Base-by-base conservation (phyloP, 1,140 invertebrate species). In the Drosophila elegans region DNA sequence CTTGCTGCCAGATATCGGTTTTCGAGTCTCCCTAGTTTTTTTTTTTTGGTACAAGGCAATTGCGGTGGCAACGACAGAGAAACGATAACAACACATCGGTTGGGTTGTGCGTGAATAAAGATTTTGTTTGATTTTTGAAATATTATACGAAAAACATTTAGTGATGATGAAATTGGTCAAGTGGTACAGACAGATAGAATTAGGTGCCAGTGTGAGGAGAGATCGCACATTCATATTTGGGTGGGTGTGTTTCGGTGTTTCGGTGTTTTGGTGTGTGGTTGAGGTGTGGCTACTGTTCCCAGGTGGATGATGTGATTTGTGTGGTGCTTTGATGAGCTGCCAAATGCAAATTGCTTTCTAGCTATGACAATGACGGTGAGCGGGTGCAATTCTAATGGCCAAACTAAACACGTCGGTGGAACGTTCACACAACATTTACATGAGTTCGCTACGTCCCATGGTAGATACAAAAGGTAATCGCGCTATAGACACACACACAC, bases 1-100 rank as follows among this genome's bases (percentile, higher is more conserved):
- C 92, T 91, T 92, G 92, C 91, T 92, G 91, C 92, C 91, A 92
- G 77, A 92, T 92, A 92, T 92, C 92, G 78, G 91, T 91, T 84
- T 92, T 92, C 68, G 81, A 75, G 85, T 92, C 92, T 53, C 92
- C 92, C 92, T 92, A 92, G 68, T 84, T 36, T 73, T 32, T 46
- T 48, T n/a, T n/a, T n/a, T n/a, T n/a, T n/a, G n/a, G 55, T 83
- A 80, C 77, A 73, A 74, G 77, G 71, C 74, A 84, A 71, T 63
- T 66, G 79, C 67, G 80, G 79, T 80, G 44, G 64, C 42, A 76
- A 60, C 45, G 48, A 66, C 60, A 71, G 16, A 52, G 32, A 46
- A 59, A 76, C 56, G 60, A 73, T 21, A 61, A 45, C 75, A 72
- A 60, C 75, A 62, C 57, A 52, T 71, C 32, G 49, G 67, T 78